A percentile compares a stretch with the other conserved stretches of the same genome.
Evolutionary conservation across 2,797 vertebrate genomes (phyloP).

Genomic region (Percopsis omiscomaycus): DNA sequence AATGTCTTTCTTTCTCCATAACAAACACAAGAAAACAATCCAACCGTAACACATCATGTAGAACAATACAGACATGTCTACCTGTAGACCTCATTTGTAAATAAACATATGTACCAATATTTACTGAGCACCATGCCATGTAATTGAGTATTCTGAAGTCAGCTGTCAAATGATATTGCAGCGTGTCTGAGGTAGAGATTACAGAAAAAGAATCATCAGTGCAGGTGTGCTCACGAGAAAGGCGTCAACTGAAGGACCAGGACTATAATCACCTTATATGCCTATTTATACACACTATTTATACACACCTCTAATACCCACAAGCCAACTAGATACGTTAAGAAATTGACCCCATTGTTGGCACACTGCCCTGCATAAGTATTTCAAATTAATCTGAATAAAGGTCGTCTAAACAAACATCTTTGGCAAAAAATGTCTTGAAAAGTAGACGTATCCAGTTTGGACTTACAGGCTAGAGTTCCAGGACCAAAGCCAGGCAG

Average conservation of each 20-base stretch:
- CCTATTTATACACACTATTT: slow-evolving; percentile 62
- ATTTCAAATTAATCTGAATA: background rate
- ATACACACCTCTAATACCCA: slow-evolving; percentile 52
- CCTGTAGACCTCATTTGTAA: too few relatives aligned
- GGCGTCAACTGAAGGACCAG: slow-evolving; percentile 12
- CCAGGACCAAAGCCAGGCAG: background rate
- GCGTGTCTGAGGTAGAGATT: background rate
- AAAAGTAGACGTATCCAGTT: background rate
- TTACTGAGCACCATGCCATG: too few relatives aligned
- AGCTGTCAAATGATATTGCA: too few relatives aligned
- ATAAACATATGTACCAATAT: too few relatives aligned
- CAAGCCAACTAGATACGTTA: slow-evolving; percentile 10
- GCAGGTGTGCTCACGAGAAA: slow-evolving; percentile 15
- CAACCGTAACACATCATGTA: too few relatives aligned
- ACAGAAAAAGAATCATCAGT: background rate
- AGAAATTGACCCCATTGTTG: slow-evolving; percentile 15
- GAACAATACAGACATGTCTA: too few relatives aligned
- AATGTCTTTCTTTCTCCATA: too few relatives aligned
- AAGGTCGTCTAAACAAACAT: background rate
- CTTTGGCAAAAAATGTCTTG: background rate
- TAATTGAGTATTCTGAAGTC: too few relatives aligned
- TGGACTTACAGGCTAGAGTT: background rate
- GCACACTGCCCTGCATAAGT: background rate
- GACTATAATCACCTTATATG: slow-evolving; percentile 52
- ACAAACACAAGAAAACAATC: too few relatives aligned